A percentile compares a stretch with the other conserved stretches of the same genome.
Evolutionary conservation across 2,113 vertebrate genomes (phyloP).

Genomic region (Anhinga rufa): DNA sequence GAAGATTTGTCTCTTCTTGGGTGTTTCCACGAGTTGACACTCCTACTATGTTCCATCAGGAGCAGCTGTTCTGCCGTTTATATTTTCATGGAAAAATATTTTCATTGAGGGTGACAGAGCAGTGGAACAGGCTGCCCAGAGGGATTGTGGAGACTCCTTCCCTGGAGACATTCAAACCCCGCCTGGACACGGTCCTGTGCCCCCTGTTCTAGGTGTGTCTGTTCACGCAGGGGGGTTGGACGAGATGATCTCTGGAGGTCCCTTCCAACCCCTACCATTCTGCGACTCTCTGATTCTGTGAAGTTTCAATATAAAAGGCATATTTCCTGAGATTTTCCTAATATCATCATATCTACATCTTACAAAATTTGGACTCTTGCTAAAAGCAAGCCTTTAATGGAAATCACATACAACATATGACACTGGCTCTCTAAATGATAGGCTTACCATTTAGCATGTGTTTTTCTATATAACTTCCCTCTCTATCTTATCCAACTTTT

Average conservation of each 20-base stretch:
- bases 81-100: not conserved
- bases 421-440: not conserved
- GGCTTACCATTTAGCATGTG: not conserved
- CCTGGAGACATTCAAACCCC: too few relatives aligned
- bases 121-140: too few relatives aligned
- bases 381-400: not conserved
- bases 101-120: too few relatives aligned
- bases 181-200: too few relatives aligned
- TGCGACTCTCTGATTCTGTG: too few relatives aligned
- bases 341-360: not conserved
- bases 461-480: not conserved
- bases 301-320: not conserved
- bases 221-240: too few relatives aligned
- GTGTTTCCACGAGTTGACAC: not conserved
- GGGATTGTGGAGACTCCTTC: too few relatives aligned
- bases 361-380: not conserved
- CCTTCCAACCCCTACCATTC: too few relatives aligned
- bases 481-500: not conserved
- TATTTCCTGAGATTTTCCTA: not conserved
- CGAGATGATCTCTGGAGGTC: too few relatives aligned
- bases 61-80: not conserved
- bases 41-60: not conserved
- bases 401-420: not conserved
- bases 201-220: too few relatives aligned
- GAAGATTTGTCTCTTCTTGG: not conserved